phyloP scores from a whole-genome alignment of 2,797 vertebrate genomes.

The Carduelis carduelis region DNA sequence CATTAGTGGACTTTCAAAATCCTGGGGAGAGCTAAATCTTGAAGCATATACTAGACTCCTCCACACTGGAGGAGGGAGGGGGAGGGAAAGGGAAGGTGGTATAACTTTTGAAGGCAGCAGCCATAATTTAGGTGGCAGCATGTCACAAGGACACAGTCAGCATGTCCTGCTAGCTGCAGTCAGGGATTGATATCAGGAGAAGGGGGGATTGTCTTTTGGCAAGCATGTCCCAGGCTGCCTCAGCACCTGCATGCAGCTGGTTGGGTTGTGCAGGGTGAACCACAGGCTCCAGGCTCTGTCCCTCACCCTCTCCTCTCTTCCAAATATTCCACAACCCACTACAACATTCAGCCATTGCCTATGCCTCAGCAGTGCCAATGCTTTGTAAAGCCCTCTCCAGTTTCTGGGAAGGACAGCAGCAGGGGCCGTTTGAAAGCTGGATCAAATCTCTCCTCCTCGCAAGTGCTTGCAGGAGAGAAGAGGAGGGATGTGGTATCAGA shows the following conservation, averaged over 20 bases:
- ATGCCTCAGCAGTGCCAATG: rapidly evolving
- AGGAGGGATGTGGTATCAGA: neutral
- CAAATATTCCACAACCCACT: neutral
- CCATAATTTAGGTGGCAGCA: neutral
- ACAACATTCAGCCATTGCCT: rapidly evolving
- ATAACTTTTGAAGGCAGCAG: neutral
- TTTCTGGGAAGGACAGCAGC: neutral
- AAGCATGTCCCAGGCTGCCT: neutral
- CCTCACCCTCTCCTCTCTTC: rapidly evolving
- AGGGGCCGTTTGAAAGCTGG: neutral
- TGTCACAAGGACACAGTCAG: rapidly evolving
- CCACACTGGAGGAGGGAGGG: neutral
- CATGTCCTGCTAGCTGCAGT: neutral
- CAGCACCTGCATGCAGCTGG: rapidly evolving
- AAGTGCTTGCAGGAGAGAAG: neutral
- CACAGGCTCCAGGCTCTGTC: rapidly evolving
- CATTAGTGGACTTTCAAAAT: neutral
- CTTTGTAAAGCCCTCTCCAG: neutral
- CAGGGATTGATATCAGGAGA: rapidly evolving
- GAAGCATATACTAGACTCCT: neutral
- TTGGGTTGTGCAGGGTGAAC: neutral
- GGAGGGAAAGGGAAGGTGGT: neutral
- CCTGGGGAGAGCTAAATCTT: neutral
- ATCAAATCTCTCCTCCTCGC: neutral
- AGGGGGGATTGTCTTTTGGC: rapidly evolving